phyloP scores from a whole-genome alignment of 2,113 vertebrate genomes.

The Nerophis ophidion region DNA sequence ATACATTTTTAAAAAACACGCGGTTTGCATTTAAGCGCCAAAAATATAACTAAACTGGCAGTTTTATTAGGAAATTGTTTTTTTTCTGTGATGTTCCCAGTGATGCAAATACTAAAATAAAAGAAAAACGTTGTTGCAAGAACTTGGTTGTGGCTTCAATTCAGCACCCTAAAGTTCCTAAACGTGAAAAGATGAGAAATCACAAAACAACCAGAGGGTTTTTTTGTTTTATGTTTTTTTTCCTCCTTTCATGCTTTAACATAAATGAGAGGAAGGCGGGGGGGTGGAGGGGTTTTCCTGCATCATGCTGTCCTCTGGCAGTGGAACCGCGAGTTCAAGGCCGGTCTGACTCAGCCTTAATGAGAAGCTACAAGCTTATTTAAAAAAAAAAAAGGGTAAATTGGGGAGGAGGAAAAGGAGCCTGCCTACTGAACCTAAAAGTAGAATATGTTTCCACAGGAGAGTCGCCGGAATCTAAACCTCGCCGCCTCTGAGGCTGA shows the following conservation, averaged over 20 bases:
- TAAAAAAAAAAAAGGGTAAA: neutral
- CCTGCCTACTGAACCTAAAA: neutral
- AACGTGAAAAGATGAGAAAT: neutral
- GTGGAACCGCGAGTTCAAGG: neutral
- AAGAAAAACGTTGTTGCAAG: no score
- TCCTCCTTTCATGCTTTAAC: neutral
- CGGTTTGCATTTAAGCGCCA: no score
- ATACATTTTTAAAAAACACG: no score
- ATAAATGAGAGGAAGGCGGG: neutral
- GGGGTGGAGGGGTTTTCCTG: neutral
- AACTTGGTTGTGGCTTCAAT: neutral
- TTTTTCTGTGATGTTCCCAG: no score
- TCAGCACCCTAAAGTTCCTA: neutral
- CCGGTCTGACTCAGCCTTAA: constrained; percentile 1
- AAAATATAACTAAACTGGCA: no score
- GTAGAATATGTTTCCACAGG: neutral
- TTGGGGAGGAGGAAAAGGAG: neutral
- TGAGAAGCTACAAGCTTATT: neutral
- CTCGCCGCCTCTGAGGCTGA: neutral
- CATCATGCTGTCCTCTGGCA: constrained; percentile 4
- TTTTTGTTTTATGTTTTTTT: no score
- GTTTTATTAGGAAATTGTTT: no score
- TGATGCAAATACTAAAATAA: no score
- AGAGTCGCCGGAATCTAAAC: neutral
- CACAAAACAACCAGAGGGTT: neutral